Conservation (phyloP, 1,140 invertebrate genomes). For the Drosophila chauvacae region DNA sequence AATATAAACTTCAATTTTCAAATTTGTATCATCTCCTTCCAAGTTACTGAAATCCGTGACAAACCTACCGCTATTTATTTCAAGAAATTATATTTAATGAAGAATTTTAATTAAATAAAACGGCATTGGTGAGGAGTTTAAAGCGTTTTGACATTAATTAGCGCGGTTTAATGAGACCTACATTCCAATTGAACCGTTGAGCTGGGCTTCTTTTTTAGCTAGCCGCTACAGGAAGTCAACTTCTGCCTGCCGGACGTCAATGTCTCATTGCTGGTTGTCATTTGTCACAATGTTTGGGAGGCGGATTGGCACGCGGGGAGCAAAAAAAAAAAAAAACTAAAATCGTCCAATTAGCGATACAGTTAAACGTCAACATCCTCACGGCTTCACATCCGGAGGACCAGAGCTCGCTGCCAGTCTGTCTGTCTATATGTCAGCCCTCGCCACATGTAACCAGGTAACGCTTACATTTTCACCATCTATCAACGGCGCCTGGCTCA, state of each 20-base stretch:
- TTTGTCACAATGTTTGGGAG: constrained; percentile 64
- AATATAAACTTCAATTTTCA: too few relatives aligned
- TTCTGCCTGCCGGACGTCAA: constrained; percentile 46
- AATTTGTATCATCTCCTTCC: too few relatives aligned
- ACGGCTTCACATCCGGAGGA: constrained; percentile 76
- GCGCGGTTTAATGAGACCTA: constrained; percentile 52
- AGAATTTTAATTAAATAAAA: constrained; percentile 38
- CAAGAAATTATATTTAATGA: constrained; percentile 15
- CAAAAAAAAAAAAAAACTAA: constrained; percentile 43
- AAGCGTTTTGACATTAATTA: constrained; percentile 42
- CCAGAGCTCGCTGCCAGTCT: constrained; percentile 8
- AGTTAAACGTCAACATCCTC: constrained; percentile 83
- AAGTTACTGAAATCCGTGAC: neutral
- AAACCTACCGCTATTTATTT: constrained; percentile 1
- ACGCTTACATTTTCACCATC: constrained; percentile 78
- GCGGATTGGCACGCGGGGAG: constrained; percentile 12
- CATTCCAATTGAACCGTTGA: constrained; percentile 48
- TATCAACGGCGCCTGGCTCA: constrained; percentile 61
- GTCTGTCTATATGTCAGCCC: constrained; percentile 6
- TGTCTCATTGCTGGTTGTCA: constrained; percentile 61
- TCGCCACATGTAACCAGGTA: constrained; percentile 66
- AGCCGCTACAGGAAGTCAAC: constrained; percentile 46
- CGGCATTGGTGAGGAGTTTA: constrained; percentile 12
- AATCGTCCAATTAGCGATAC: constrained; percentile 78
- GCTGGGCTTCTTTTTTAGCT: constrained; percentile 16